Percentiles rank a stretch among this genome's conserved stretches.
These are phyloP conservation scores for Drosophila tristis DNA, from an alignment of 1,140 invertebrate species.

Conservation along the genomic window DNA sequence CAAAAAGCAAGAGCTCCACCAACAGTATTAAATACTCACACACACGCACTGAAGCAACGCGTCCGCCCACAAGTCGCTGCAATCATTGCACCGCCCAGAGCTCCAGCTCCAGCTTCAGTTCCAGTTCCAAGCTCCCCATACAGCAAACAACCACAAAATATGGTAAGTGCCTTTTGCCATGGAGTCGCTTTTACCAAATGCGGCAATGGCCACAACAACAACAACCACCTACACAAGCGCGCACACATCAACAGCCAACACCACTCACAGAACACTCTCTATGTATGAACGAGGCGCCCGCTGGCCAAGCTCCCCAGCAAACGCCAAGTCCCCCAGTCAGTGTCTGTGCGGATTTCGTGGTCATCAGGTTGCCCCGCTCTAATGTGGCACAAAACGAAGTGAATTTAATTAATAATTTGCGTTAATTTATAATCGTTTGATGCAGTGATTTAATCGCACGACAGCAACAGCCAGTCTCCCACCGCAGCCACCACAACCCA, in stretches of 20 bases:
- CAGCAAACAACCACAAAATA: constrained; percentile 10
- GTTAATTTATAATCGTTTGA: too few species aligned
- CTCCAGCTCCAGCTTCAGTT: constrained; percentile 5
- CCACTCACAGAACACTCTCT: too few species aligned
- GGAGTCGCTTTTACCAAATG: constrained; percentile 35
- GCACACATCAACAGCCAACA: not conserved
- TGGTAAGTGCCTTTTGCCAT: constrained; percentile 42
- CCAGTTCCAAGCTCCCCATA: too few species aligned
- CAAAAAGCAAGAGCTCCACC: constrained; percentile 12
- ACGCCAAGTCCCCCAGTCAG: constrained; percentile 14
- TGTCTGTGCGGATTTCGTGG: constrained; percentile 28
- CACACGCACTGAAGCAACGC: constrained; percentile 5
- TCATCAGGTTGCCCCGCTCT: constrained; percentile 16
- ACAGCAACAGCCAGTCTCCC: too few species aligned
- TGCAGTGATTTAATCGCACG: too few species aligned
- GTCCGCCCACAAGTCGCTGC: constrained; percentile 33
- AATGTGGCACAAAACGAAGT: too few species aligned
- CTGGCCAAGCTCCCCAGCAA: constrained; percentile 2
- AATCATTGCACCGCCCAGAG: constrained; percentile 19
- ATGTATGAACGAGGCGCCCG: too few species aligned
- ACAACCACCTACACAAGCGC: constrained; percentile 20
- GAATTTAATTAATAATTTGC: too few species aligned
- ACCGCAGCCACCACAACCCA: too few species aligned
- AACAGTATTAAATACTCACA: constrained; percentile 9
- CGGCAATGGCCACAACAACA: constrained; percentile 38